Base-by-base conservation (phyloP, 2,888 invertebrate species). In the Drosophila paranaensis region DNA sequence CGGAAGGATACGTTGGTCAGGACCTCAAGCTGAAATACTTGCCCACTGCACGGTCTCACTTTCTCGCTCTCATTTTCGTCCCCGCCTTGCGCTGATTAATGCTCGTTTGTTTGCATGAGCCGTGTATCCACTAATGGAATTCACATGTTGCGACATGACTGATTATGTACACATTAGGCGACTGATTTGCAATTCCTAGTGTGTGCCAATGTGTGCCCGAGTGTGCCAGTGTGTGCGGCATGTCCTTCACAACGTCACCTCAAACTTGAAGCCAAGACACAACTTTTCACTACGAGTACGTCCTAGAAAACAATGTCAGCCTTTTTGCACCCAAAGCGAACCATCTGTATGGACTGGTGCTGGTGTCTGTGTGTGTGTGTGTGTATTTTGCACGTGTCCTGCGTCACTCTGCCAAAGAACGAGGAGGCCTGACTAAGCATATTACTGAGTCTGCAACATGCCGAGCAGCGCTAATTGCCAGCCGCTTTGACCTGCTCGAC, bases 131-230 rank as follows among this genome's bases (percentile, higher is more conserved):
- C 86, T 90, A 87, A 87, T 87, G 86, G 86, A 87, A 90, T 87
- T 87, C 90, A 67, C 89, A 90, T 87, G 86, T 87, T 75, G 88
- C 81, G 75, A 90, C 90, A 90, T 87, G 86, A 90, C 90, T 87
- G 86, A 86, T 88, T 90, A 88, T 90, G 87, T 88, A 77, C 81
- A 81, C 86, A 86, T 86, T 90, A 90, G 89, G 76, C 84, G 88
- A 88, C 89, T 90, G 86, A 87, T 87, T 87, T 87, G 90, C 86
- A 86, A 86, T 86, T 86, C 87, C 64, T 72, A 88, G 77, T 80
- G 73, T 63, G 79, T 67, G 56, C 40, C 60, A 46, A 27, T 48
- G n/a, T 50, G 30, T 53, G 25, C 61, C 33, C 50, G 25, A 25
- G 62, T 66, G 30, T 55, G 25, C 42, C 39, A 43, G 13, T 53